Conservation (phyloP, 2,113 vertebrate genomes). For the Abramis brama region DNA sequence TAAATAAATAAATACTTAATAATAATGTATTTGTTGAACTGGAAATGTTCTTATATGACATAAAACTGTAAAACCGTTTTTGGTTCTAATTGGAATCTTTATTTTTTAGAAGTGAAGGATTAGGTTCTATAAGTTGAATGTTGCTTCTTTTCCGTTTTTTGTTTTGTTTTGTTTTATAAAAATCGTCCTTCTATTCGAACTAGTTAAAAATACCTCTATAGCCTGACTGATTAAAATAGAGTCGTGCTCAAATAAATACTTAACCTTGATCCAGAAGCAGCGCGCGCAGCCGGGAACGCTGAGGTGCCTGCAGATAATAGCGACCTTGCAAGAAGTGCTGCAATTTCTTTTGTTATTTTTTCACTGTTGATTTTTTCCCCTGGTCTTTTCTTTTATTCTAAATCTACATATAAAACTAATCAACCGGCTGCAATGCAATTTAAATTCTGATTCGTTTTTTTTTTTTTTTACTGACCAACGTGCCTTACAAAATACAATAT, state of each 20-base stretch:
- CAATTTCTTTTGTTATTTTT: background rate
- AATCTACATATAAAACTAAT: background rate
- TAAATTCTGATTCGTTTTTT: background rate
- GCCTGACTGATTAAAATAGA: conserved; percentile 41
- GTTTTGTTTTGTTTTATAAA: too few species aligned
- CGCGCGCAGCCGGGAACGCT: background rate
- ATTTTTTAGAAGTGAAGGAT: background rate
- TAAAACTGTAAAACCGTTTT: background rate
- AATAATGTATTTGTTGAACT: background rate
- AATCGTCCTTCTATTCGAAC: conserved; percentile 9
- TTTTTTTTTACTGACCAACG: background rate
- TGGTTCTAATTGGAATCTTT: background rate
- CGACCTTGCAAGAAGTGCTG: conserved; percentile 32
- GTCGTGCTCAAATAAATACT: conserved; percentile 24
- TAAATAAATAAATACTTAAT: background rate
- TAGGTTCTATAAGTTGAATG: background rate
- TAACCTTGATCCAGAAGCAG: conserved; percentile 47
- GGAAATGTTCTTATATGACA: background rate
- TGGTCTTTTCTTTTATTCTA: background rate
- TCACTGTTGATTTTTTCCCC: background rate
- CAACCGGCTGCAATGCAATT: background rate
- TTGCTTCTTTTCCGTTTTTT: background rate
- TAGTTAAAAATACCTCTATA: conserved; percentile 36
- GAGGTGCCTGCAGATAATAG: conserved; percentile 23
- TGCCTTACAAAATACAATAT: background rate